phyloP scores from a whole-genome alignment of 2,797 vertebrate species.

The Miichthys miiuy region DNA sequence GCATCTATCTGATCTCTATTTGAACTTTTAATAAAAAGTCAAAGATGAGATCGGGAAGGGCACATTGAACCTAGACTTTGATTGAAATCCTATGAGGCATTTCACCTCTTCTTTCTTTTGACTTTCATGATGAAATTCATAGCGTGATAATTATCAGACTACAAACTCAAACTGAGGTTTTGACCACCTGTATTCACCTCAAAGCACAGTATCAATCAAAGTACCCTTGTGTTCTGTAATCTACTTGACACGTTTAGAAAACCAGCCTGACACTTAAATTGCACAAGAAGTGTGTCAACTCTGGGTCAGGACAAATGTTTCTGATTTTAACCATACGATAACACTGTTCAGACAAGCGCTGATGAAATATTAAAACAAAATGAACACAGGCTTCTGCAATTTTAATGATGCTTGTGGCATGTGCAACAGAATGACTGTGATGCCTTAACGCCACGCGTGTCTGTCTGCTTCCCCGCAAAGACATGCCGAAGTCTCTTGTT shows the following conservation, averaged over 20 bases:
- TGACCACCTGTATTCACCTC: constrained; percentile 18
- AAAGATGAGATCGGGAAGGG: constrained; percentile 67
- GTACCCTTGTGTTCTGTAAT: constrained; percentile 28
- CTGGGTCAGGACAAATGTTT: constrained; percentile 71
- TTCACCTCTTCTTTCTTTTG: constrained; percentile 47
- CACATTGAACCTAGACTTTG: constrained; percentile 39
- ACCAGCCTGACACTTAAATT: constrained; percentile 65
- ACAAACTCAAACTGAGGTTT: constrained; percentile 3
- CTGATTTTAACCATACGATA: constrained; percentile 74
- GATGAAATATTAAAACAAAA: constrained; percentile 84
- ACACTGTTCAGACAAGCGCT: constrained; percentile 71
- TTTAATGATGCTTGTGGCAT: constrained; percentile 85
- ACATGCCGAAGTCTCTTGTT: constrained; percentile 59
- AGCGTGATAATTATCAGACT: constrained; percentile 19
- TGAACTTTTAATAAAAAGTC: constrained; percentile 83
- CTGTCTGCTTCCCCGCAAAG: constrained; percentile 43
- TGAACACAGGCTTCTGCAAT: constrained; percentile 76
- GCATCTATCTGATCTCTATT: constrained; percentile 78
- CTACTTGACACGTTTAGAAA: constrained; percentile 54
- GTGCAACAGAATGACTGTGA: constrained; percentile 75
- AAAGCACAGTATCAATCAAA: constrained; percentile 32
- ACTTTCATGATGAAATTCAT: constrained; percentile 45
- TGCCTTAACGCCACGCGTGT: constrained; percentile 63
- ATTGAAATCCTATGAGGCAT: constrained; percentile 53
- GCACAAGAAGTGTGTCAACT: constrained; percentile 51